These are phyloP conservation scores for Cromileptes altivelis DNA, from an alignment of 2,113 vertebrate genomes.

Conservation along the genomic window DNA sequence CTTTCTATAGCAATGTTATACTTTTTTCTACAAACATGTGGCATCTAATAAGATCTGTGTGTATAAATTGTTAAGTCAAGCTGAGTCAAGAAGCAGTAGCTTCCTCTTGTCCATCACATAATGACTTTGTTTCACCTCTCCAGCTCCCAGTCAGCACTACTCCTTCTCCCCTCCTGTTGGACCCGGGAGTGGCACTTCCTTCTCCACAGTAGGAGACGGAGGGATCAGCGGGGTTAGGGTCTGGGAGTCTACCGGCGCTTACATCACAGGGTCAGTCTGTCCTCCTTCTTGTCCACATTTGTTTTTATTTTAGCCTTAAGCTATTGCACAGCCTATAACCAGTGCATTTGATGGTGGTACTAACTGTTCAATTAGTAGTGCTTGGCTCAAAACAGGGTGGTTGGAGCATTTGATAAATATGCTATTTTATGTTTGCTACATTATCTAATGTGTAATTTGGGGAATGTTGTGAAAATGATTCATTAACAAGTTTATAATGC, in stretches of 20 bases:
- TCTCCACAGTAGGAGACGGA: neutral
- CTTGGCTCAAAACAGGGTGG: neutral
- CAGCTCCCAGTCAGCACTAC: neutral
- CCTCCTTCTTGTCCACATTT: neutral
- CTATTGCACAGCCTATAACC: neutral
- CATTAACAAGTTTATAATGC: neutral
- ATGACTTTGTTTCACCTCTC: neutral
- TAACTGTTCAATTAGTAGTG: neutral
- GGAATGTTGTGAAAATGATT: neutral
- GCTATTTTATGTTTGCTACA: neutral
- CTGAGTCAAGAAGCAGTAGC: neutral
- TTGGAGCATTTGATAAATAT: neutral
- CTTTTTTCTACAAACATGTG: neutral
- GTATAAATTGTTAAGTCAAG: neutral
- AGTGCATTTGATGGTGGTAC: neutral
- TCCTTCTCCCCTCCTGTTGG: constrained; percentile 43
- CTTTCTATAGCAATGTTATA: neutral
- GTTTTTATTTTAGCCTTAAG: neutral
- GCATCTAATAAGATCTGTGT: neutral
- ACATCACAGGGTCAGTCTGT: constrained; percentile 45
- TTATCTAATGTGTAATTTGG: neutral
- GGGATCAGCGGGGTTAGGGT: constrained; percentile 35
- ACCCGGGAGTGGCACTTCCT: constrained; percentile 15
- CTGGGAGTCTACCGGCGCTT: neutral
- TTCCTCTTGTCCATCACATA: neutral